A percentile compares a stretch with the other conserved stretches of the same genome.
Evolutionary conservation across 1,140 invertebrate species (phyloP).

Genomic region (Diachasmimorpha longicaudata): DNA sequence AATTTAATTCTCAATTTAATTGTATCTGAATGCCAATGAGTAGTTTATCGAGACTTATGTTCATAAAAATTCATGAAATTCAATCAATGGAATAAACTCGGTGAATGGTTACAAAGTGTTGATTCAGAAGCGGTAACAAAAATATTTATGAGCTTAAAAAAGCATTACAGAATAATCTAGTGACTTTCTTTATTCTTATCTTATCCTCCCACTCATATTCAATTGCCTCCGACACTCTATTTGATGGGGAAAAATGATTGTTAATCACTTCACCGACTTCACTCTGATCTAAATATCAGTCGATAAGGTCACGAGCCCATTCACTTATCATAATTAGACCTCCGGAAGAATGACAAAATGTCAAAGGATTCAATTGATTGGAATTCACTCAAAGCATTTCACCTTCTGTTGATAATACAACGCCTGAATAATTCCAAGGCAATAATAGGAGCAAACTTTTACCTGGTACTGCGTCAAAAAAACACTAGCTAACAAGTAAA

Average conservation of each 20-base stretch:
- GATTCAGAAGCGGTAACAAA: no score
- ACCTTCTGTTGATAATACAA: not conserved
- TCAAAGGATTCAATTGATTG: not conserved
- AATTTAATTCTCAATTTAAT: no score
- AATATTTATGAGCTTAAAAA: no score
- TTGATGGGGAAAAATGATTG: not conserved
- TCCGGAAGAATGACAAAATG: not conserved
- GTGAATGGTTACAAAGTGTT: no score
- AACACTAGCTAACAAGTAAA: not conserved
- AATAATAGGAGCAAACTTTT: not conserved
- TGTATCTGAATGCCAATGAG: no score
- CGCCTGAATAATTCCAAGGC: not conserved
- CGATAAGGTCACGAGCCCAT: not conserved
- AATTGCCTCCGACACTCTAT: not conserved
- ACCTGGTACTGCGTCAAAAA: not conserved
- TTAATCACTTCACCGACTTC: not conserved
- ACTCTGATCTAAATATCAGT: not conserved
- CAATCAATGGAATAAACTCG: no score
- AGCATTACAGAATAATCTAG: no score
- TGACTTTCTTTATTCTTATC: no score
- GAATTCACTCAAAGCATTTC: not conserved
- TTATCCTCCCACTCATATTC: no score
- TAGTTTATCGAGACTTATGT: no score
- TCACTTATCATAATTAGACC: not conserved
- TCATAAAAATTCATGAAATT: no score